These are phyloP conservation scores for Diabrotica undecimpunctata DNA, from an alignment of 1,140 invertebrate genomes.

Conservation along the genomic window DNA sequence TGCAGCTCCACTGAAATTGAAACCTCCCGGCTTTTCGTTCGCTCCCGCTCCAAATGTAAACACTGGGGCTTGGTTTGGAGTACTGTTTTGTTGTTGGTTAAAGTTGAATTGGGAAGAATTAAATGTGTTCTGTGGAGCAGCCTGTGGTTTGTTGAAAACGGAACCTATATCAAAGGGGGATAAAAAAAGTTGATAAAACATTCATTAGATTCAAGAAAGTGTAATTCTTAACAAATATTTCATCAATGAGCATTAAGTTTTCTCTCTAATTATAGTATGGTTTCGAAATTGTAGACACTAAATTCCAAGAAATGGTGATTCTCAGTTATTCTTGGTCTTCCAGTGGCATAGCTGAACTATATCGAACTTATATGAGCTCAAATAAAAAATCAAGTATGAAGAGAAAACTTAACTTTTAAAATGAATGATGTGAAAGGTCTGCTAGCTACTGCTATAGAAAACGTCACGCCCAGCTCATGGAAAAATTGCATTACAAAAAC, in stretches of 20 bases:
- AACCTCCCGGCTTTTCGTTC: not conserved
- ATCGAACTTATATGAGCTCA: no score
- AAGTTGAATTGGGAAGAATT: not conserved
- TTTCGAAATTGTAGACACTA: not conserved
- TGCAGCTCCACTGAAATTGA: not conserved
- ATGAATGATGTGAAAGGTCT: no score
- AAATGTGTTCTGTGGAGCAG: not conserved
- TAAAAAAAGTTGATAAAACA: not conserved
- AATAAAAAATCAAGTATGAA: no score
- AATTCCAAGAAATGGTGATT: not conserved
- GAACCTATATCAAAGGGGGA: not conserved
- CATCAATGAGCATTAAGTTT: not conserved
- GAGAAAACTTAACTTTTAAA: no score
- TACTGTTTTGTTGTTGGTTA: not conserved
- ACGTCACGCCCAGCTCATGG: no score
- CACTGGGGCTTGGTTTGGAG: not conserved
- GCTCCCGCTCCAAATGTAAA: not conserved
- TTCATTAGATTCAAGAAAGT: not conserved
- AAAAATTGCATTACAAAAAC: no score
- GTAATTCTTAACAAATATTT: not conserved
- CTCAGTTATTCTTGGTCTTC: no score
- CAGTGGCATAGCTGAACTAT: no score
- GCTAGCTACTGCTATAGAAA: no score
- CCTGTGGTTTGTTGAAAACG: not conserved
- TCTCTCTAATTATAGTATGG: no score